phyloP scores from a whole-genome alignment of 2,888 invertebrate genomes.

The Noctua fimbriata region DNA sequence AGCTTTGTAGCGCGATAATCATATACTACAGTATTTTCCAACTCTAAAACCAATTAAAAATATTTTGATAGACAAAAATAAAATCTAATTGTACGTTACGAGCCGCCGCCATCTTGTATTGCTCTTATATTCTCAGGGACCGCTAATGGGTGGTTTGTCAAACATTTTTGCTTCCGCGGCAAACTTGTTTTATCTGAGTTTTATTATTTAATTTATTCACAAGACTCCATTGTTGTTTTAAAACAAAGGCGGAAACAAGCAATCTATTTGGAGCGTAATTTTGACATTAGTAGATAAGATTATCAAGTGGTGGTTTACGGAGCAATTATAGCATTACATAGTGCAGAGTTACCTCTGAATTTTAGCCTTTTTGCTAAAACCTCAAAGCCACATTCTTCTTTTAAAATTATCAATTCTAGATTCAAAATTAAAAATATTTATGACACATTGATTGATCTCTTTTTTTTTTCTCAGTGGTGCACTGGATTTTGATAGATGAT shows the following conservation, averaged over 20 bases:
- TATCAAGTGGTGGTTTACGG: constrained; percentile 29
- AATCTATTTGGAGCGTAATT: constrained; percentile 68
- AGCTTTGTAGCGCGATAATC: constrained; percentile 86
- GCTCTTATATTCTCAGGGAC: constrained; percentile 71
- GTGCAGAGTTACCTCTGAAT: no score
- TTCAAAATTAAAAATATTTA: no score
- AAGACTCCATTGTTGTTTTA: constrained; percentile 73
- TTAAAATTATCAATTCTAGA: no score
- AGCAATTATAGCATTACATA: constrained; percentile 34
- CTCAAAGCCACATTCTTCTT: no score
- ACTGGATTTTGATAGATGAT: no score
- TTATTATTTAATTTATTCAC: constrained; percentile 79
- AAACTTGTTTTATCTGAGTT: constrained; percentile 75
- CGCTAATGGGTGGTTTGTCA: constrained; percentile 83
- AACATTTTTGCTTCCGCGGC: constrained; percentile 82
- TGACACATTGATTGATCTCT: no score
- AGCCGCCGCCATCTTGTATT: constrained; percentile 78
- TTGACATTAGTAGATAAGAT: constrained; percentile 60
- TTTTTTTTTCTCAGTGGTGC: no score
- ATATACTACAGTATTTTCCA: constrained; percentile 87
- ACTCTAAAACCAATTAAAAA: constrained; percentile 88
- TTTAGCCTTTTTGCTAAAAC: no score
- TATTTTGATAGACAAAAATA: constrained; percentile 89
- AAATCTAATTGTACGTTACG: constrained; percentile 81
- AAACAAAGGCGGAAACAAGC: constrained; percentile 74